Evolutionary conservation across 2,113 vertebrate genomes (phyloP), one percentile per base, ranked within the genome.

Genomic region (Oreocharis arfaki): DNA sequence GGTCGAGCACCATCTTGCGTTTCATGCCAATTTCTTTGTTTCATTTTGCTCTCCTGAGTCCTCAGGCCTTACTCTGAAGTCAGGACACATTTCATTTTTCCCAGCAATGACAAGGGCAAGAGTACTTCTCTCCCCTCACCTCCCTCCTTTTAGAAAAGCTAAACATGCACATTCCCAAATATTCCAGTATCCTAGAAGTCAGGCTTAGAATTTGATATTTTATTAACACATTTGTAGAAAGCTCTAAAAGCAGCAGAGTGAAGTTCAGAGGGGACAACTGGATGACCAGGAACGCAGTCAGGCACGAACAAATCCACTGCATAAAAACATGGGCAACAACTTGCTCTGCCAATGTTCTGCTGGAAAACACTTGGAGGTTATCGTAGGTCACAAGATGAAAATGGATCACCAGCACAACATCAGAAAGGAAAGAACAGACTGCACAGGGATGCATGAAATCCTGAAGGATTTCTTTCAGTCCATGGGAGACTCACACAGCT

Each of bases 331-430:
- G 7, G 15, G 9, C 41, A 83, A 35, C 9, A 75, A 22, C 33
- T 67, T 47, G 3, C 16, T 47, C 22, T 65, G 65, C 0, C 1
- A 56, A 60, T 9, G 1, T 74, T 70, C 37, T 37, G 2, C 33
- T 50, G 50, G 44, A 70, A 74, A 69, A 65, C 9, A 18, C 57
- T 26, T 60, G 65, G 50, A 28, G 16, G 35, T 60, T 39, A 23
- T 35, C 70, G 65, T 24, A 33, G 47, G 44, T 49, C 57, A 53
- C 37, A 49, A 42, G 30, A 47, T 39, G 56, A 61, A 84, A 89
- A 61, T 28, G 22, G 35, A 47, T 65, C 50, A 39, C 28, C 50
- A 49, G 23, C 23, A 41, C 2, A 1, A 9, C 0, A 0, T 16
- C 49, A 13, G 17, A 47, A 75, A 75, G 37, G 13, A 47, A 42